These are phyloP conservation scores for Perdita meconis DNA, from an alignment of 2,888 invertebrate genomes.

Conservation along the genomic window DNA sequence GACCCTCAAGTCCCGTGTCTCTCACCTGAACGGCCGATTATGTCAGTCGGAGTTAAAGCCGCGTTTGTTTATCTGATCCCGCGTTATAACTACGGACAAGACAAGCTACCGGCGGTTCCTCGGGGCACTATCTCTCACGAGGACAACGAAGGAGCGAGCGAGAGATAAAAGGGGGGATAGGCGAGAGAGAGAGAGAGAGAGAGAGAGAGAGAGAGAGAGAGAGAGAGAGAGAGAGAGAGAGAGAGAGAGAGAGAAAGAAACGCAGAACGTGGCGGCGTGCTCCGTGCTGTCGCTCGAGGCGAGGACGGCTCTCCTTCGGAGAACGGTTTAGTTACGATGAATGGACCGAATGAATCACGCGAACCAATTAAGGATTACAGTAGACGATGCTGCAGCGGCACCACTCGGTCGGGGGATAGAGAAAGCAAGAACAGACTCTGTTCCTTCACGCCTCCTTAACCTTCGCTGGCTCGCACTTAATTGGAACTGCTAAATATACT, in stretches of 20 bases:
- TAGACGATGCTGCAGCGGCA: constrained; percentile 56
- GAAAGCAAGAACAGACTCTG: constrained; percentile 45
- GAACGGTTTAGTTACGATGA: constrained; percentile 78
- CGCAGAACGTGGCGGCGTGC: constrained; percentile 47
- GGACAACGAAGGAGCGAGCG: neutral
- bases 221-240: neutral
- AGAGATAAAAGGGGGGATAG: constrained; percentile 20
- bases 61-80: constrained; percentile 81
- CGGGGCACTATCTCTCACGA: constrained; percentile 70
- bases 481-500: constrained; percentile 65
- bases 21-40: constrained; percentile 75
- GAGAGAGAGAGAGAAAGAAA: constrained; percentile 19
- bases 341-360: constrained; percentile 82
- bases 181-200: neutral
- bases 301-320: constrained; percentile 71
- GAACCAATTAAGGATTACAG: constrained; percentile 82
- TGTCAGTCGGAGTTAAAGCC: constrained; percentile 78
- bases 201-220: constrained; percentile 16
- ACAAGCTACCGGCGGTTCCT: constrained; percentile 73
- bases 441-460: constrained; percentile 70
- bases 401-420: constrained; percentile 37
- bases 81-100: constrained; percentile 77
- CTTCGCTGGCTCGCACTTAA: constrained; percentile 65
- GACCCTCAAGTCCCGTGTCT: constrained; percentile 18
- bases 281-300: constrained; percentile 75